Conservation (phyloP, 2,113 vertebrate genomes). For the Diadophis punctatus region DNA sequence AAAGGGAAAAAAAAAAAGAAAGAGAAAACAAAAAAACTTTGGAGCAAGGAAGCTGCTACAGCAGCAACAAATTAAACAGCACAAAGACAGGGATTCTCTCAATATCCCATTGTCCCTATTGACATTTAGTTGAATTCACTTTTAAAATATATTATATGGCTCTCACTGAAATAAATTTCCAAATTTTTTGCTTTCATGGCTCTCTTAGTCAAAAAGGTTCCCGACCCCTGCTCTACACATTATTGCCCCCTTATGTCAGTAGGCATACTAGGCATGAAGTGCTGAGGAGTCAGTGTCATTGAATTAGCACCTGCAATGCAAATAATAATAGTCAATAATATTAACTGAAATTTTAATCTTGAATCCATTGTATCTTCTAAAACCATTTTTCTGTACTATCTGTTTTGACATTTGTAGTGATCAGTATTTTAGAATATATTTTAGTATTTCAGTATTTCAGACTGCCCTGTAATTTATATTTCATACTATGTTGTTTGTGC, state of each 20-base stretch:
- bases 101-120: too few relatives aligned
- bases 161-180: too few relatives aligned
- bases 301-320: not conserved
- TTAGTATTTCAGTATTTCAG: not conserved
- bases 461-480: slow-evolving; percentile 19
- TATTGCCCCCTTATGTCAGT: not conserved
- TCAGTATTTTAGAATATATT: not conserved
- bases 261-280: not conserved
- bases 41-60: too few relatives aligned
- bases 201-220: too few relatives aligned
- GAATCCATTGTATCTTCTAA: not conserved
- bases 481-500: not conserved
- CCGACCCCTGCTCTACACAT: too few relatives aligned
- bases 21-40: too few relatives aligned
- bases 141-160: too few relatives aligned
- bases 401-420: not conserved
- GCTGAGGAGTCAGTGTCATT: not conserved
- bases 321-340: not conserved
- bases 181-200: too few relatives aligned
- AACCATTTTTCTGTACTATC: slow-evolving; percentile 10
- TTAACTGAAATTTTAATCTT: not conserved
- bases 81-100: too few relatives aligned
- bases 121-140: too few relatives aligned
- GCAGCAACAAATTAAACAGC: too few relatives aligned
- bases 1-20: too few relatives aligned